Percentiles rank a stretch among this genome's conserved stretches.
phyloP scores from a whole-genome alignment of 1,140 invertebrate species.

The Pristionchus pacificus region DNA sequence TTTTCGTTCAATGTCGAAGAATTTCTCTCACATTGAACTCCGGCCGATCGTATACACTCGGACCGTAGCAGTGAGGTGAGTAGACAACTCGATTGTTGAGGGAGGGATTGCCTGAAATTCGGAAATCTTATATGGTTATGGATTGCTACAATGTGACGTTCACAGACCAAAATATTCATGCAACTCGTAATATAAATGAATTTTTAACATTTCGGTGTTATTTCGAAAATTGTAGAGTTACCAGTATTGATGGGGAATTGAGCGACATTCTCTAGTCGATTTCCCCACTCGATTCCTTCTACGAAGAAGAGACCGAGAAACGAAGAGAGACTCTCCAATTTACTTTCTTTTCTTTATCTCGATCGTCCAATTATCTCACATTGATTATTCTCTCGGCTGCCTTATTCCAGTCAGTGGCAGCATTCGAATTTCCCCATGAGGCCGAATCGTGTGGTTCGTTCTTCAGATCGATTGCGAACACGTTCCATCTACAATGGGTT shows the following conservation, averaged over 20 bases:
- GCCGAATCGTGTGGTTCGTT: conserved; percentile 4
- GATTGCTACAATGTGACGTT: too few species aligned
- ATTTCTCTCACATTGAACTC: neutral
- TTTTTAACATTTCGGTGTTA: too few species aligned
- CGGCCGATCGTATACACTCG: neutral
- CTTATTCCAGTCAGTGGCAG: conserved; percentile 1
- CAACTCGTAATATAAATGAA: too few species aligned
- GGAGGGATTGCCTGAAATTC: neutral
- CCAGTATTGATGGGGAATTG: neutral
- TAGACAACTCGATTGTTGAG: neutral
- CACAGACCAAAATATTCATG: too few species aligned
- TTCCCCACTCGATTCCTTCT: neutral
- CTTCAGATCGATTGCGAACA: conserved; percentile 3
- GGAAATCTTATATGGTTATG: too few species aligned
- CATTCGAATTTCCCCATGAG: neutral
- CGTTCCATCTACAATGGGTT: neutral
- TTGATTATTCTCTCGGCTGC: neutral
- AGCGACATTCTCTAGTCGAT: neutral
- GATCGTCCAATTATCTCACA: too few species aligned
- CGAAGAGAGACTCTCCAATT: neutral
- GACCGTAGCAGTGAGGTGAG: neutral
- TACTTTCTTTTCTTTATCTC: too few species aligned
- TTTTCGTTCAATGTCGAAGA: too few species aligned
- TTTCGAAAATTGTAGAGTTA: too few species aligned
- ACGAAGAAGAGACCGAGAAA: neutral